Evolutionary conservation across 2,797 vertebrate genomes (phyloP), one percentile per base, ranked within the genome.

Genomic region (Cottoperca gobio): DNA sequence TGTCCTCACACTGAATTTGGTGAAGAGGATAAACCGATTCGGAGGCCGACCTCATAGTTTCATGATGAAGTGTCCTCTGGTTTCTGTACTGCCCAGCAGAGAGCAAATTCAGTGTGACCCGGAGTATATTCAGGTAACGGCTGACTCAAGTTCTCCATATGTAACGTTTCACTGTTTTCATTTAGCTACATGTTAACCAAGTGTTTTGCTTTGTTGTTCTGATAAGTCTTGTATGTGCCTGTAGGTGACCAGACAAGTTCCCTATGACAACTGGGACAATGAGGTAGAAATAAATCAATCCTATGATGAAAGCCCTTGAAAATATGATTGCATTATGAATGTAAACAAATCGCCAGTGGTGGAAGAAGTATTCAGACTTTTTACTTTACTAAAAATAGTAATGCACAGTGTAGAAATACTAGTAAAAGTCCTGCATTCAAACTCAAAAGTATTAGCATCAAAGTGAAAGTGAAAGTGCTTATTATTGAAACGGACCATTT

Each of bases 31-130:
- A 11, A 73, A 71, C 70, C 87, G 87, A 57, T 92, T 89, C 61
- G 89, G 91, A 76, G 83, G 88, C 55, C 88, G 85, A 71, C 91
- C 86, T 52, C 78, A 90, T 19, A 81, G 83, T 83, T 88, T 84
- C 73, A 23, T 92, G 3, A 94, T 95, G 93, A 94, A 92, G 70
- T 95, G 94, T 85, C 94, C 94, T 0, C 42, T 89, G 23, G 75
- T 86, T 69, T 83, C 76, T 69, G 66, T 70, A 3, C 70, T 89
- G 76, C 91, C 81, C 60, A 91, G 80, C 84, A 90, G 62, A 69
- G 92, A 92, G 77, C 80, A 78, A 6, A 86, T 92, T 85, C 79
- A 69, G 50, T 89, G 93, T 71, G 70, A 88, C 65, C 84, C 89
- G 33, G 82, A 82, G 16, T 90, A 86, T 48, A 82, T 92, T 23